phyloP scores from a whole-genome alignment of 2,888 invertebrate species.

The Macaria notata region DNA sequence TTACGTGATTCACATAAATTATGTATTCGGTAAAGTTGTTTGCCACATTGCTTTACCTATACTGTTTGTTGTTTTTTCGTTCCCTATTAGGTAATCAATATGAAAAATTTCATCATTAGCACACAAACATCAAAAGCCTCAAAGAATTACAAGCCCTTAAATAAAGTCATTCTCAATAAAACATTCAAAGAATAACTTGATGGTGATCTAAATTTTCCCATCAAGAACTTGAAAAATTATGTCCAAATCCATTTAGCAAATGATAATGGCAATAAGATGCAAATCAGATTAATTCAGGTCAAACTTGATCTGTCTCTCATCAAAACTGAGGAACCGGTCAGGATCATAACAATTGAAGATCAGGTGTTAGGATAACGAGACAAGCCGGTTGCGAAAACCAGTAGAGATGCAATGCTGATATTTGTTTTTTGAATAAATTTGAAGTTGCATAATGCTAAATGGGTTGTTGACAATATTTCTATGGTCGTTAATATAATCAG shows the following conservation, averaged over 20 bases:
- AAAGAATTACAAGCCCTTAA: no score
- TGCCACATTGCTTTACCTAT: no score
- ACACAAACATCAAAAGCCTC: no score
- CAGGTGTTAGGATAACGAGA: constrained; percentile 44
- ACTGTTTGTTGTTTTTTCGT: no score
- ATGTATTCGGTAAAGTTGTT: no score
- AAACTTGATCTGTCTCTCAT: constrained; percentile 70
- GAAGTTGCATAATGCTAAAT: constrained; percentile 19
- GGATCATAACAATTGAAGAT: constrained; percentile 59
- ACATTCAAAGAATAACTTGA: no score
- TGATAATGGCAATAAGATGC: constrained; percentile 50
- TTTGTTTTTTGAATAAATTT: constrained; percentile 11
- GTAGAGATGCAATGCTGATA: constrained; percentile 9
- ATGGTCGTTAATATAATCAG: no score
- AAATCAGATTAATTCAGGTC: constrained; percentile 56
- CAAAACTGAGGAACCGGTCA: constrained; percentile 62
- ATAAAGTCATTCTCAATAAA: no score
- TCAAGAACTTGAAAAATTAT: constrained; percentile 20
- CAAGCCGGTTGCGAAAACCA: constrained; percentile 32
- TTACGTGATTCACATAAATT: no score
- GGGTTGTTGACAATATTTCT: no score
- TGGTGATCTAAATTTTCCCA: background rate
- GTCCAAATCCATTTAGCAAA: constrained; percentile 28
- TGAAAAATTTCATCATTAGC: no score
- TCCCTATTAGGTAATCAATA: no score